Evolutionary conservation across 2,888 invertebrate species (phyloP).

Genomic region (Noctua pronuba): DNA sequence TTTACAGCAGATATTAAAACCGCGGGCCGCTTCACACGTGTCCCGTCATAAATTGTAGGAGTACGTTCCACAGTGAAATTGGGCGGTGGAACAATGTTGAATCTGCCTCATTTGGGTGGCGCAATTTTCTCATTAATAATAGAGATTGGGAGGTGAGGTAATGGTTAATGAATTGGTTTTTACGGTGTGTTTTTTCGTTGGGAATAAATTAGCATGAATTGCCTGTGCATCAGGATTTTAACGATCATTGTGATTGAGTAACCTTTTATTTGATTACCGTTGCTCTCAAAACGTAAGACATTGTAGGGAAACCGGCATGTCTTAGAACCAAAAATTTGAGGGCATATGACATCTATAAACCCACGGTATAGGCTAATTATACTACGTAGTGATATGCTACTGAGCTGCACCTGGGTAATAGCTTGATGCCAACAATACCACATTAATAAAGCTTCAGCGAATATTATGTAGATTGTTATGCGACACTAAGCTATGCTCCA

Average conservation of each 20-base stretch:
- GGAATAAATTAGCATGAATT: background rate
- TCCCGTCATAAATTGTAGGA: conserved; percentile 74
- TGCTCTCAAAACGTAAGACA: background rate
- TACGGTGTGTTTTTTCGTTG: conserved; percentile 25
- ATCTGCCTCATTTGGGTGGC: conserved; percentile 61
- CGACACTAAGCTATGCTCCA: no score
- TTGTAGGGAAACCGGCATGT: background rate
- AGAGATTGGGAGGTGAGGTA: conserved; percentile 50
- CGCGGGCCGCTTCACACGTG: conserved; percentile 79
- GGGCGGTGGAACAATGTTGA: conserved; percentile 63
- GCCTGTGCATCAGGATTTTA: background rate
- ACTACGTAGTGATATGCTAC: background rate
- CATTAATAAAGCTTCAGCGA: background rate
- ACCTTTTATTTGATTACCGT: background rate
- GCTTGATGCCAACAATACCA: no score
- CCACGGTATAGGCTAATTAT: background rate
- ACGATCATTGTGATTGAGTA: background rate
- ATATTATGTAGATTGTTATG: background rate
- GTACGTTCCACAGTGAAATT: conserved; percentile 64
- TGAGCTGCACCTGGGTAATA: background rate
- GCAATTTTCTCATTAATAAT: conserved; percentile 67
- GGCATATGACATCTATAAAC: background rate
- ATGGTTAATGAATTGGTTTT: conserved; percentile 50
- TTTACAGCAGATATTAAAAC: conserved; percentile 85
- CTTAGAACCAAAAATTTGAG: background rate